A percentile compares a stretch with the other conserved stretches of the same genome.
Conservation (phyloP, 2,113 vertebrate species). For the Propithecus coquereli region DNA sequence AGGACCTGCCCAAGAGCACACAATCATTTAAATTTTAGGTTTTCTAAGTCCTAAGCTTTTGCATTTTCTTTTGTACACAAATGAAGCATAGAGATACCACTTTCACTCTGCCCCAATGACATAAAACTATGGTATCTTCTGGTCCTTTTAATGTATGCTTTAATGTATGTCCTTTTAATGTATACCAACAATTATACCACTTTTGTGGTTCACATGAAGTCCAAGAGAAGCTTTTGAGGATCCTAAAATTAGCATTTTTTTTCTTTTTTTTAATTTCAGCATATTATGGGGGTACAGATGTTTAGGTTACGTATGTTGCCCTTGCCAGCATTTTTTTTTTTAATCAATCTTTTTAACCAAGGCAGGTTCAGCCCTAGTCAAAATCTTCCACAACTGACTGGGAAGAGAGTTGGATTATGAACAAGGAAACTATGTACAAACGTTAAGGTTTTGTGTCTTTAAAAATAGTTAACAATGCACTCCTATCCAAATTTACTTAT, state of each 20-base stretch:
- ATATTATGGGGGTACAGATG: no score
- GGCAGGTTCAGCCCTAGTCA: neutral
- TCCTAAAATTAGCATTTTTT: slow-evolving; percentile 14
- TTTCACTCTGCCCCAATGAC: neutral
- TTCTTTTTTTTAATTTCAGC: neutral
- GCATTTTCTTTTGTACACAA: neutral
- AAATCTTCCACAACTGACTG: neutral
- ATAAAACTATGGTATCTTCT: neutral
- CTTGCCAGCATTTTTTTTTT: neutral
- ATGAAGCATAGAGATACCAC: neutral
- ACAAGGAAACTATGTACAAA: neutral
- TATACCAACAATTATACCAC: neutral
- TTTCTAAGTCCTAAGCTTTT: slow-evolving; percentile 29
- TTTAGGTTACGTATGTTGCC: no score
- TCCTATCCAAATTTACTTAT: slow-evolving; percentile 13
- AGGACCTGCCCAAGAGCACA: neutral
- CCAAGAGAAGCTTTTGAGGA: neutral
- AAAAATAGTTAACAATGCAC: neutral
- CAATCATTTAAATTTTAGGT: neutral
- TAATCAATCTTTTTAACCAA: neutral
- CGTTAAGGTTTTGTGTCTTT: neutral
- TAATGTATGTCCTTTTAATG: no score
- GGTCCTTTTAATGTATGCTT: neutral
- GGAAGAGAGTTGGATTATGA: neutral
- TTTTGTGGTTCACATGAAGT: neutral